A percentile compares a stretch with the other conserved stretches of the same genome.
phyloP scores from a whole-genome alignment of 2,113 vertebrate species.

The Alligator mississippiensis region DNA sequence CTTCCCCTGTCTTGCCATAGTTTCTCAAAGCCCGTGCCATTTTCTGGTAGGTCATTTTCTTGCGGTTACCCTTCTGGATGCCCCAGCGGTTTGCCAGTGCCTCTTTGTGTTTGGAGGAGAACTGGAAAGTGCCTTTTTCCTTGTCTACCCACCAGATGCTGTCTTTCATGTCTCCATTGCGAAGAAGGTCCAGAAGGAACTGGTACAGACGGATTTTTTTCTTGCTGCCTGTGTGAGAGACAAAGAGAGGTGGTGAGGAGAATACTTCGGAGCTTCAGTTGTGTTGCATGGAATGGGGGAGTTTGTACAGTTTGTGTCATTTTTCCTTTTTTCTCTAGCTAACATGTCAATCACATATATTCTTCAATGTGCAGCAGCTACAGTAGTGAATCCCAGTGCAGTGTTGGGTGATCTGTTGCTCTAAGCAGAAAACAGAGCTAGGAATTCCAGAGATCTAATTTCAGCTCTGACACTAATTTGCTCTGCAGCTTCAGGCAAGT shows the following conservation, averaged over 20 bases:
- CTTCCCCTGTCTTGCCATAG: slow-evolving; percentile 98
- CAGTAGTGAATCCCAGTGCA: not conserved
- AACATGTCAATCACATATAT: rapidly evolving
- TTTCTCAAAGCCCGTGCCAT: slow-evolving; percentile 98
- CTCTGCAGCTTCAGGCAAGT: not conserved
- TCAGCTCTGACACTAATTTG: not conserved
- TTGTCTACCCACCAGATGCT: slow-evolving; percentile 99
- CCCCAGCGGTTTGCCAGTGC: slow-evolving; percentile 96
- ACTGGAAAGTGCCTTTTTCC: slow-evolving; percentile 98
- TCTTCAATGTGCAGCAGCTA: not conserved
- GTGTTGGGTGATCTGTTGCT: not conserved
- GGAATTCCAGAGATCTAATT: not conserved
- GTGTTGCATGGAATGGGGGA: not conserved
- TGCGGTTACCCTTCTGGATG: slow-evolving; percentile 97
- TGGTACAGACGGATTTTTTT: slow-evolving; percentile 99
- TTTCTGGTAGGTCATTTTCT: slow-evolving; percentile 99
- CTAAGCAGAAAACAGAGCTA: not conserved
- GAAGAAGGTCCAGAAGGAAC: slow-evolving; percentile 96
- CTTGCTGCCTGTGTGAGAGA: slow-evolving; percentile 87
- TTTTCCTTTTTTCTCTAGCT: not conserved
- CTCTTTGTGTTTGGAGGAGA: slow-evolving; percentile 99
- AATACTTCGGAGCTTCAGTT: not conserved
- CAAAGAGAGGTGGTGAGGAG: not conserved
- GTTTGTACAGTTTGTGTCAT: rapidly evolving
- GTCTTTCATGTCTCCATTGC: slow-evolving; percentile 97